Evolutionary conservation across 2,113 vertebrate genomes (phyloP).

Genomic region (Cathartes aura): DNA sequence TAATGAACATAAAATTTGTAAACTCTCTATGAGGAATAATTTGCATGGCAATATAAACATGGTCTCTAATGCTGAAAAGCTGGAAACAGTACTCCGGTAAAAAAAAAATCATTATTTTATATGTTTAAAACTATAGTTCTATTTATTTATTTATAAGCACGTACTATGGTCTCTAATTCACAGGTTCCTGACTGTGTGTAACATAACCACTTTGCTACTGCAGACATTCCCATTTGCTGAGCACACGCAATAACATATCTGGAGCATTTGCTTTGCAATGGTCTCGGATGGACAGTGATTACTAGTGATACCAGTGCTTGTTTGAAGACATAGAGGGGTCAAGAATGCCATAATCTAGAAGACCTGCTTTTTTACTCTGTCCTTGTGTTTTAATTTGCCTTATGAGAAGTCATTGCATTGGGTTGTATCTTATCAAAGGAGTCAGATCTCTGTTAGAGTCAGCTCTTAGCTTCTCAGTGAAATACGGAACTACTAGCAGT

Average conservation of each 20-base stretch:
- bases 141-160: constrained; percentile 80
- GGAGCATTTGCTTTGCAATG: not conserved
- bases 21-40: constrained; percentile 81
- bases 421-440: not conserved
- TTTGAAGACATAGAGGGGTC: not conserved
- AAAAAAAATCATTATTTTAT: constrained; percentile 65
- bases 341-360: not conserved
- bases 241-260: not conserved
- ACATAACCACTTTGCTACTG: not conserved
- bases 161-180: constrained; percentile 37
- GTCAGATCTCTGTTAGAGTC: not conserved
- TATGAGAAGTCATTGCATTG: not conserved
- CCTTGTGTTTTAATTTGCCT: not conserved
- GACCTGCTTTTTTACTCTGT: not conserved
- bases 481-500: not conserved
- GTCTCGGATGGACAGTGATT: not conserved
- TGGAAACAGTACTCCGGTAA: constrained; percentile 39
- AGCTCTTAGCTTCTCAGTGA: not conserved
- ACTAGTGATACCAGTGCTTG: not conserved
- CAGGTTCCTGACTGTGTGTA: not conserved
- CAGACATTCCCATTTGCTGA: not conserved
- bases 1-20: constrained; percentile 82
- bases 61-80: constrained; percentile 61
- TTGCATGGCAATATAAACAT: constrained; percentile 81
- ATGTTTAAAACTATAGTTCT: constrained; percentile 59